These are phyloP conservation scores for Glossosoma conforme DNA, from an alignment of 1,140 invertebrate species.

Conservation along the genomic window DNA sequence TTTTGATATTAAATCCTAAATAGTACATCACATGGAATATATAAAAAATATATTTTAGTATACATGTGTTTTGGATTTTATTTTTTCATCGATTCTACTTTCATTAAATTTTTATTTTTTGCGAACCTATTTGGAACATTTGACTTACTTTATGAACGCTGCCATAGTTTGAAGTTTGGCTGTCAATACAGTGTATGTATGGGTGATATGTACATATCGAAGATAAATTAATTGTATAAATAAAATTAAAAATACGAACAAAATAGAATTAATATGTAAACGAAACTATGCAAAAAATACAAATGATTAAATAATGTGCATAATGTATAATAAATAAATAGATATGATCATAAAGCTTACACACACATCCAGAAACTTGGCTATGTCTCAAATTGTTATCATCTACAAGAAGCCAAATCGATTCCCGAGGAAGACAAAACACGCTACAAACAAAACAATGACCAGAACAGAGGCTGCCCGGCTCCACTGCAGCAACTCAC, in stretches of 20 bases:
- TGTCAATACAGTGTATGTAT: too few relatives aligned
- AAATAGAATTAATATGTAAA: conserved; percentile 11
- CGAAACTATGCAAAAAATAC: conserved; percentile 31
- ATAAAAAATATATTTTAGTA: too few relatives aligned
- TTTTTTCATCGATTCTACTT: too few relatives aligned
- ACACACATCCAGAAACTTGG: conserved; percentile 32
- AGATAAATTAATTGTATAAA: conserved; percentile 12
- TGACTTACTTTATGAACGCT: too few relatives aligned
- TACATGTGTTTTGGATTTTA: too few relatives aligned
- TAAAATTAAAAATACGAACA: conserved; percentile 3
- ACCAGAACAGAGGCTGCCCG: not conserved
- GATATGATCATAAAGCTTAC: conserved; percentile 30
- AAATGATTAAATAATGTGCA: conserved; percentile 30
- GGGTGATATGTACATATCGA: too few relatives aligned
- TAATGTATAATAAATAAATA: conserved; percentile 13
- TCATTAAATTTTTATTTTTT: too few relatives aligned
- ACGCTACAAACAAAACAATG: conserved; percentile 25
- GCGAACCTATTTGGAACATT: too few relatives aligned
- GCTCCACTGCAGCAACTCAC: too few relatives aligned
- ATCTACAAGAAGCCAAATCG: conserved; percentile 30
- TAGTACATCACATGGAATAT: too few relatives aligned
- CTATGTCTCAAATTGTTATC: conserved; percentile 24
- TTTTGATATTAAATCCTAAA: too few relatives aligned
- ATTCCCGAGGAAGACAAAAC: conserved; percentile 31
- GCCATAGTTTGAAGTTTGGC: too few relatives aligned